Evolutionary conservation across 2,888 invertebrate genomes (phyloP).

Genomic region (Glaucopsyche alexis): DNA sequence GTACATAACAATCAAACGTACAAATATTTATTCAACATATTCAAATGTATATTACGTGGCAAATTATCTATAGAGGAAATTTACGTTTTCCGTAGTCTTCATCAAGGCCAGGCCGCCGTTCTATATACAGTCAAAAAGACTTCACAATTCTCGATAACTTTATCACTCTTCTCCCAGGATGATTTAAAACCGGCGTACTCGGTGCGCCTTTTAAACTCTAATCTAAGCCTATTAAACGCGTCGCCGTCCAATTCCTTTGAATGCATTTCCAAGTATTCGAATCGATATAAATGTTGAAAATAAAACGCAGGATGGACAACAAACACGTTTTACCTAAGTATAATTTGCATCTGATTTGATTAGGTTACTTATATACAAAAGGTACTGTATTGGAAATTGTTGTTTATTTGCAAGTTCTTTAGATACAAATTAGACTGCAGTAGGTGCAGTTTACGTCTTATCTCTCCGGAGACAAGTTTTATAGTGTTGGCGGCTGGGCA

Average conservation of each 20-base stretch:
- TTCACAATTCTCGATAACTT: background rate
- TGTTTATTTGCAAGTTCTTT: constrained; percentile 30
- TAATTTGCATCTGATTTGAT: constrained; percentile 67
- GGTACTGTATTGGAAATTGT: constrained; percentile 33
- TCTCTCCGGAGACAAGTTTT: constrained; percentile 51
- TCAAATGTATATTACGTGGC: background rate
- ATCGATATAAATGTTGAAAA: constrained; percentile 78
- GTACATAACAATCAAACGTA: background rate
- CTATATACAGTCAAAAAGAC: background rate
- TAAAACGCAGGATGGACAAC: constrained; percentile 73
- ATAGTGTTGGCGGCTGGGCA: constrained; percentile 75
- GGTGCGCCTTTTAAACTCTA: constrained; percentile 74
- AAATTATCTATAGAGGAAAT: constrained; percentile 22
- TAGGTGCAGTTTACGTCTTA: constrained; percentile 45
- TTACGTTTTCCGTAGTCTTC: constrained; percentile 15
- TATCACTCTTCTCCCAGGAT: constrained; percentile 44
- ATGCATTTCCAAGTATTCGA: constrained; percentile 78
- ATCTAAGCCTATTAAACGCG: constrained; percentile 78
- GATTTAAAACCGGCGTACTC: constrained; percentile 58
- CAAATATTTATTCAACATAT: constrained; percentile 20
- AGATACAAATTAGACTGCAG: constrained; percentile 41
- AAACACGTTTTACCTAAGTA: constrained; percentile 78
- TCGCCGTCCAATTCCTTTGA: constrained; percentile 72
- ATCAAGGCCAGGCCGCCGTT: background rate
- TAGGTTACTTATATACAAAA: constrained; percentile 37